A percentile compares a stretch with the other conserved stretches of the same genome.
Evolutionary conservation across 1,140 invertebrate species (phyloP).

Genomic region (Macrobrachium rosenbergii): DNA sequence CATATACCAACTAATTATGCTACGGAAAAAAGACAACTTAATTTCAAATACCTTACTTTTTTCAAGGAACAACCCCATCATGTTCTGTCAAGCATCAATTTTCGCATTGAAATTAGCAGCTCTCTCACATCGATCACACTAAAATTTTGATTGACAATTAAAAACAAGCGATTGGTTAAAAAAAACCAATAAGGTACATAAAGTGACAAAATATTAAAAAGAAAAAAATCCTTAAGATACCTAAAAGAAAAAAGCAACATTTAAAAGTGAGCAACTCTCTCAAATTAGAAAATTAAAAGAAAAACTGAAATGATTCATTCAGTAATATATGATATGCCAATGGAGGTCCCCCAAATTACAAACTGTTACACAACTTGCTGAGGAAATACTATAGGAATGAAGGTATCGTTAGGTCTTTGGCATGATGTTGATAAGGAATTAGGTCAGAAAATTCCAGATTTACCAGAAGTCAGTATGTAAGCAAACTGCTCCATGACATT

Average conservation of each 20-base stretch:
- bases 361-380: slow-evolving; percentile 49
- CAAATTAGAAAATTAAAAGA: neutral
- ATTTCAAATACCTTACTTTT: no score
- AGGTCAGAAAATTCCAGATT: slow-evolving; percentile 55
- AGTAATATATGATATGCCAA: slow-evolving; percentile 46
- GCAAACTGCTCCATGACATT: slow-evolving; percentile 59
- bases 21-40: no score
- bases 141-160: no score
- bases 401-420: slow-evolving; percentile 60
- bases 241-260: slow-evolving; percentile 33
- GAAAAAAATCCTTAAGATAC: slow-evolving; percentile 42
- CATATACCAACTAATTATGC: no score
- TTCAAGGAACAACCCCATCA: no score
- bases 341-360: slow-evolving; percentile 53
- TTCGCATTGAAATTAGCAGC: no score
- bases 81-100: no score
- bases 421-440: slow-evolving; percentile 57
- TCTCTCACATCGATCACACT: no score
- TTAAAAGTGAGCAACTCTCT: neutral
- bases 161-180: slow-evolving; percentile 4
- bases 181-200: slow-evolving; percentile 24
- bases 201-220: slow-evolving; percentile 43
- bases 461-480: slow-evolving; percentile 44
- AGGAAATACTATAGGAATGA: slow-evolving; percentile 59
- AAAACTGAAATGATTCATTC: slow-evolving; percentile 29